These are phyloP conservation scores for Perca fluviatilis DNA, from an alignment of 2,113 vertebrate genomes.

Conservation along the genomic window DNA sequence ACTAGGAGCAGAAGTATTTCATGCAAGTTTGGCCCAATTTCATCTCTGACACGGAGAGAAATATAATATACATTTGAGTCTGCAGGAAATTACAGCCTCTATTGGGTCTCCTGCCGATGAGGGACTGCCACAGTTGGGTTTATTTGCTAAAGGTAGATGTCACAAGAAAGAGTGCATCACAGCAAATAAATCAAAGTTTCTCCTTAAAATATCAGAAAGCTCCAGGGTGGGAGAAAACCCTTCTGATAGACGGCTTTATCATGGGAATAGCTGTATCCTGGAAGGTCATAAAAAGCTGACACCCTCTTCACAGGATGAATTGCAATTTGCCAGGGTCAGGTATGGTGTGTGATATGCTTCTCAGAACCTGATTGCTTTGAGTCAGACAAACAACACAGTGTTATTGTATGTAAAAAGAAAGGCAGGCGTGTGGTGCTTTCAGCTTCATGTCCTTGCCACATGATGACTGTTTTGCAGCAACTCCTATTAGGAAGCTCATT, in stretches of 20 bases:
- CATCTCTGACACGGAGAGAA: slow-evolving; percentile 52
- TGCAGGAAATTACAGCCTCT: slow-evolving; percentile 54
- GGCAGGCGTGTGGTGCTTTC: neutral
- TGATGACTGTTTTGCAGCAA: slow-evolving; percentile 20
- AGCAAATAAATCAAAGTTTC: slow-evolving; percentile 69
- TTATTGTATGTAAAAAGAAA: slow-evolving; percentile 17
- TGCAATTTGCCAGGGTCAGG: slow-evolving; percentile 70
- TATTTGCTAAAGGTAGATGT: slow-evolving; percentile 61
- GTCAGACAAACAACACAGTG: slow-evolving; percentile 31
- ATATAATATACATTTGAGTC: slow-evolving; percentile 59
- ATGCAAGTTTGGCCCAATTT: slow-evolving; percentile 65
- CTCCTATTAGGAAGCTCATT: slow-evolving; percentile 30
- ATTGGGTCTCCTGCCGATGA: slow-evolving; percentile 58
- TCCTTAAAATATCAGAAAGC: slow-evolving; percentile 53
- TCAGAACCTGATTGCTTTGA: slow-evolving; percentile 37
- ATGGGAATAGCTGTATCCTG: slow-evolving; percentile 66
- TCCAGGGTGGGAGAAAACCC: slow-evolving; percentile 59
- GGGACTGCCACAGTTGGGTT: slow-evolving; percentile 47
- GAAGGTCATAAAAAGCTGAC: slow-evolving; percentile 75
- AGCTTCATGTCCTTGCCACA: slow-evolving; percentile 7
- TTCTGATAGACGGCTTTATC: slow-evolving; percentile 69
- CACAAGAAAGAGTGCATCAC: slow-evolving; percentile 55
- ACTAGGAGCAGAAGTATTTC: slow-evolving; percentile 42
- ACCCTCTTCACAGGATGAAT: slow-evolving; percentile 61
- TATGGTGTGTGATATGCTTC: slow-evolving; percentile 36